These are phyloP conservation scores for Anoplopoma fimbria DNA, from an alignment of 2,113 vertebrate species.

Conservation along the genomic window DNA sequence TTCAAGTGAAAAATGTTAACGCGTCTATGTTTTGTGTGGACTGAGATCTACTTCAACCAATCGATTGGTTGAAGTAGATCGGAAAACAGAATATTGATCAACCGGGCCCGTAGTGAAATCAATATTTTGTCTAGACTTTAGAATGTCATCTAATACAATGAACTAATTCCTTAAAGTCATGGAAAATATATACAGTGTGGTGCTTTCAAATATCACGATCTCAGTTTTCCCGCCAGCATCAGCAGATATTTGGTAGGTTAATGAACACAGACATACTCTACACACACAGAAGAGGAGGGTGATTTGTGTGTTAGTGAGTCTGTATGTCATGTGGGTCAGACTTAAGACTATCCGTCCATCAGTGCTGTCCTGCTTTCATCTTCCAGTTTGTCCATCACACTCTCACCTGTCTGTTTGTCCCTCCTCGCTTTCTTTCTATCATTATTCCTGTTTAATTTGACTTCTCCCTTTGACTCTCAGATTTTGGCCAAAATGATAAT, in stretches of 20 bases:
- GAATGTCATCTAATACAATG: background rate
- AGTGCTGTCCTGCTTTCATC: too few species aligned
- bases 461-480: too few species aligned
- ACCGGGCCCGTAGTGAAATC: background rate
- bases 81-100: too few species aligned
- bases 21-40: too few species aligned
- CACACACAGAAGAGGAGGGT: background rate
- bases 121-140: background rate
- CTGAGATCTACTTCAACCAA: too few species aligned
- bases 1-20: too few species aligned
- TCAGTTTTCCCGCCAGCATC: constrained; percentile 1
- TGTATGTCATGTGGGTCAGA: background rate
- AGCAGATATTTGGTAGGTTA: background rate
- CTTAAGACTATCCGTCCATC: too few species aligned
- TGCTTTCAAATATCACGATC: background rate
- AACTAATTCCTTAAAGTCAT: background rate
- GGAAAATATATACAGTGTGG: background rate
- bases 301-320: background rate
- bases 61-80: background rate
- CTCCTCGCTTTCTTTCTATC: too few species aligned
- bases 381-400: too few species aligned
- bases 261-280: background rate
- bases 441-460: too few species aligned
- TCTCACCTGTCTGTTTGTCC: too few species aligned
- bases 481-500: too few species aligned